These are phyloP conservation scores for Trissonchulus latispiculum DNA, from an alignment of 2,888 invertebrate genomes.

Conservation along the genomic window DNA sequence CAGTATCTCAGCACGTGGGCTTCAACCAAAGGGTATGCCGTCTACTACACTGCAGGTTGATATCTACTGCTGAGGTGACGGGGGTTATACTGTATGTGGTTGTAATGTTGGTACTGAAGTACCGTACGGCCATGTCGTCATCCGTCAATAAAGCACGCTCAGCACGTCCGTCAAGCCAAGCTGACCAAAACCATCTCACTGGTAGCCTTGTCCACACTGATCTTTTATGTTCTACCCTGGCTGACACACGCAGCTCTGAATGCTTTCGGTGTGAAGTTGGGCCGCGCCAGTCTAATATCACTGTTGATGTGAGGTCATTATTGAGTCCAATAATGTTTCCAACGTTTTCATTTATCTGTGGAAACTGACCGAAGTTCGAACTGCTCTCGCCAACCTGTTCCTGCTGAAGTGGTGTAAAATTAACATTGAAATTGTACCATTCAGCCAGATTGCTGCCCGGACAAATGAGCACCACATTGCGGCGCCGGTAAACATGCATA, in stretches of 20 bases:
- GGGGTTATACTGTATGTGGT: not conserved
- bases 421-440: too few species aligned
- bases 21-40: not conserved
- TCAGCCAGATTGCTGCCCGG: too few species aligned
- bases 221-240: not conserved
- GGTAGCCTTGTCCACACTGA: not conserved
- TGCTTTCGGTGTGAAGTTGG: not conserved
- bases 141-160: not conserved
- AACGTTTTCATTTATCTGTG: not conserved
- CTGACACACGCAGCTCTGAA: not conserved
- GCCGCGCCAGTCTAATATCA: not conserved
- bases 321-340: not conserved
- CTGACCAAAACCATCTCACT: not conserved
- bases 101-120: not conserved
- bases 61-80: not conserved
- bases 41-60: not conserved
- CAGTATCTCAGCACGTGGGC: not conserved
- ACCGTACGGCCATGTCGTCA: not conserved
- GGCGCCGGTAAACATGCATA: too few species aligned
- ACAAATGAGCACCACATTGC: too few species aligned
- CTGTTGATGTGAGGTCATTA: not conserved
- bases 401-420: too few species aligned
- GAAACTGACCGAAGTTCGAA: too few species aligned
- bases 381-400: too few species aligned
- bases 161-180: not conserved